Conservation (phyloP, 2,888 invertebrate species). For the Epirrhoe tristata region DNA sequence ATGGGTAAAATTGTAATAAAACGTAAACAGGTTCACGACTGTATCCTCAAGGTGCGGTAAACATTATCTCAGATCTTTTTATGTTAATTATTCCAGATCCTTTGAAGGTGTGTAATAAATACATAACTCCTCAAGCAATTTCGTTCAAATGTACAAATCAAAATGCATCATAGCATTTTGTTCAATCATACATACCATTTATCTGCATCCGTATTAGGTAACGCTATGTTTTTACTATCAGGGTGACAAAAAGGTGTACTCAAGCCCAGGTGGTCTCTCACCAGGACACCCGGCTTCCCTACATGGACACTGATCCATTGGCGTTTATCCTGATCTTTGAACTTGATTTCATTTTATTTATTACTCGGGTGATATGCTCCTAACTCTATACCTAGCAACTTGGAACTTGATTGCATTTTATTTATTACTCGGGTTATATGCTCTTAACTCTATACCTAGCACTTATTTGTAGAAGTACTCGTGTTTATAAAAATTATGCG, state of each 20-base stretch:
- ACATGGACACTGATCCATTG: constrained; percentile 45
- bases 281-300: constrained; percentile 48
- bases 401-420: constrained; percentile 57
- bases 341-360: constrained; percentile 50
- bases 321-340: constrained; percentile 61
- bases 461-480: not conserved
- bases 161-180: not conserved
- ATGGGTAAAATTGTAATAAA: no score
- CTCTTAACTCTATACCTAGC: not conserved
- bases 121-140: no score
- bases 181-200: not conserved
- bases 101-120: no score
- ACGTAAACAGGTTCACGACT: no score
- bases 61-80: no score
- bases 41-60: no score
- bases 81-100: no score
- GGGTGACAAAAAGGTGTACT: constrained; percentile 31
- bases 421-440: not conserved
- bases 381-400: constrained; percentile 33
- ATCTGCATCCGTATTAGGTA: not conserved
- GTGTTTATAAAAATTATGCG: no score
- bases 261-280: constrained; percentile 31
- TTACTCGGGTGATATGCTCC: not conserved
- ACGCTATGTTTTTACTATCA: constrained; percentile 9
- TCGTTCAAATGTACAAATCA: not conserved